Evolutionary conservation across 2,797 vertebrate species (phyloP), one percentile per base, ranked within the genome.

Genomic region (Trachops cirrhosus): DNA sequence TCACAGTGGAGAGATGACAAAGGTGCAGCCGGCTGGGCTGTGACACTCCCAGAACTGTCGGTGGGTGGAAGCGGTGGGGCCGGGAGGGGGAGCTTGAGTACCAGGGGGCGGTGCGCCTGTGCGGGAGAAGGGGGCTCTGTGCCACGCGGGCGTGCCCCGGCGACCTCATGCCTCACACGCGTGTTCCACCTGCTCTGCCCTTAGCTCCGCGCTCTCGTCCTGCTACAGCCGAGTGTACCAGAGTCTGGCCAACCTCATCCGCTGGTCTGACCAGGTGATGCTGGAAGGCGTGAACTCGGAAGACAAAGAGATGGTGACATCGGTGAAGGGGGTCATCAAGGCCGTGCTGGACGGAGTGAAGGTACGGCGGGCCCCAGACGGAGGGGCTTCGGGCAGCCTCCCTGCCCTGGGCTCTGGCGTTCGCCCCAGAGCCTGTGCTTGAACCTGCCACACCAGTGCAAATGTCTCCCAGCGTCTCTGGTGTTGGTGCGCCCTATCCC

Each of bases 191-290:
- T 92, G 84, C 89, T 52, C 93, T 29, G 29, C 62, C 89, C 0
- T 93, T 97, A 99, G 99, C 96, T 99, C 99, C 11, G 99, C 99
- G 26, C 98, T 99, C 97, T 99, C 99, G 0, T 99, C 99, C 94
- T 99, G 99, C 98, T 99, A 99, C 39, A 99, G 99, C 98, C 99
- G 99, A 0, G 99, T 99, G 39, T 99, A 99, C 98, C 99, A 99
- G 98, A 99, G 99, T 96, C 98, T 99, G 89, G 99, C 99, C 96
- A 99, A 99, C 97, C 99, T 99, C 12, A 99, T 99, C 83, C 99
- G 99, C 82, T 99, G 99, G 99, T 99, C 99, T 2, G 99, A 99
- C 95, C 99, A 99, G 97, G 99, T 99, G 97, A 99, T 99, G 99
- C 98, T 99, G 73, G 99, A 99, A 87, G 99, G 99, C 29, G 98